Evolutionary conservation across 2,113 vertebrate species (phyloP).

Genomic region (Herpetotheres cachinnans): DNA sequence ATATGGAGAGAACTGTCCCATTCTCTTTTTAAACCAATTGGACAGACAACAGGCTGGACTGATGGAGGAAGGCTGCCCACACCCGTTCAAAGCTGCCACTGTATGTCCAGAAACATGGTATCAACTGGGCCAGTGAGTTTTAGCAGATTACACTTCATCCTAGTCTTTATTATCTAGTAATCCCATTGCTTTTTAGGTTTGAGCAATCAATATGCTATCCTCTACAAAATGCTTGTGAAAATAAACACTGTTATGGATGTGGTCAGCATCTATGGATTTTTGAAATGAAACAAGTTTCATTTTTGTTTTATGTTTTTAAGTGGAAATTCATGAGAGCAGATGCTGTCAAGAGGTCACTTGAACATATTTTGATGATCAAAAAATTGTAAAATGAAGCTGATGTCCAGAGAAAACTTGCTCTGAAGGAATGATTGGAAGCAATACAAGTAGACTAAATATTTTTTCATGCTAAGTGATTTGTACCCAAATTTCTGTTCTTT

Average conservation of each 20-base stretch:
- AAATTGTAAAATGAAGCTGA: neutral
- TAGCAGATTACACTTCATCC: neutral
- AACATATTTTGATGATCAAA: neutral
- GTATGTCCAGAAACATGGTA: neutral
- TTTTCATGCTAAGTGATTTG: neutral
- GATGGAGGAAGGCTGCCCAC: neutral
- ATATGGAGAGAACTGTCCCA: neutral
- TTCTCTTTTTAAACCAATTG: neutral
- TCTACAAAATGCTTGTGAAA: neutral
- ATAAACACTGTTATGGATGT: neutral
- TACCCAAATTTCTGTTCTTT: neutral
- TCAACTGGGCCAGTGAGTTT: neutral
- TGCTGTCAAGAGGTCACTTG: neutral
- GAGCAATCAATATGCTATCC: neutral
- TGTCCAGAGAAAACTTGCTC: neutral
- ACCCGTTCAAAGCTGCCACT: neutral
- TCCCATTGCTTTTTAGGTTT: neutral
- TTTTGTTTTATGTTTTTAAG: neutral
- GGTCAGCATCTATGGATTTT: neutral
- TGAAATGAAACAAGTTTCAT: too few species aligned
- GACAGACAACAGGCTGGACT: neutral
- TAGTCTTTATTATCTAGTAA: neutral
- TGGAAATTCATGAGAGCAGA: neutral
- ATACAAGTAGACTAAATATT: neutral
- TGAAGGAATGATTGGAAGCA: neutral